Base-by-base conservation (phyloP, 2,113 vertebrate genomes). In the Calyptommatus sinebrachiatus region DNA sequence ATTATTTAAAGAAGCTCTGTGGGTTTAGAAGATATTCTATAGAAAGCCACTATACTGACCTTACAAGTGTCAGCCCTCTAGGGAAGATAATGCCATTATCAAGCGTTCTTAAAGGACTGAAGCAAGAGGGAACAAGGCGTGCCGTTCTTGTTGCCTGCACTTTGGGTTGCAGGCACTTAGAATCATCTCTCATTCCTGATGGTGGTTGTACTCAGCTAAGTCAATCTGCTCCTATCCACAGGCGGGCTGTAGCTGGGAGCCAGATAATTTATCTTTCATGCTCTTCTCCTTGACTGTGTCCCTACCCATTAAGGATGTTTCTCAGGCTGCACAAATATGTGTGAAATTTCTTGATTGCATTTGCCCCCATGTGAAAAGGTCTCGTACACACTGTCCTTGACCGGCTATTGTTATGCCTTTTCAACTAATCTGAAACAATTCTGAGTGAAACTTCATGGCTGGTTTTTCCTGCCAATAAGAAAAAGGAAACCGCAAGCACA, bases 261-360 rank as follows among this genome's bases (percentile, higher is more conserved):
- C 86, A 91, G 88, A 90, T 88, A 85, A 93, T 91, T 92, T 89
- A 88, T 93, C 92, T 92, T 93, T 90, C 89, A 84, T 88, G 83
- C 87, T 91, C 89, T 91, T 92, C 91, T 86, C 91, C 90, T 92
- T 90, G 87, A 80, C 86, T 57, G 76, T 91, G 88, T 91, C 87
- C 90, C 91, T 79, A 81, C 87, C 80, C 88, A 89, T 93, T 92
- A 93, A 91, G 87, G 85, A 88, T 91, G 84, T 91, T 91, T 93
- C 90, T 91, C 87, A 91, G 85, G 88, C 90, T 87, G 83, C 86
- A 90, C 90, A 91, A 92, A 92, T 90, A 87, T 84, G 86, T 92
- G 91, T 93, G 90, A 91, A 92, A 92, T 93, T 86, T 91, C 87
- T 86, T 89, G 91, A 92, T 88, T 93, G 91, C 89, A 85, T 91